Evolutionary conservation across 2,888 invertebrate species (phyloP).

Genomic region (Bugula neritina): DNA sequence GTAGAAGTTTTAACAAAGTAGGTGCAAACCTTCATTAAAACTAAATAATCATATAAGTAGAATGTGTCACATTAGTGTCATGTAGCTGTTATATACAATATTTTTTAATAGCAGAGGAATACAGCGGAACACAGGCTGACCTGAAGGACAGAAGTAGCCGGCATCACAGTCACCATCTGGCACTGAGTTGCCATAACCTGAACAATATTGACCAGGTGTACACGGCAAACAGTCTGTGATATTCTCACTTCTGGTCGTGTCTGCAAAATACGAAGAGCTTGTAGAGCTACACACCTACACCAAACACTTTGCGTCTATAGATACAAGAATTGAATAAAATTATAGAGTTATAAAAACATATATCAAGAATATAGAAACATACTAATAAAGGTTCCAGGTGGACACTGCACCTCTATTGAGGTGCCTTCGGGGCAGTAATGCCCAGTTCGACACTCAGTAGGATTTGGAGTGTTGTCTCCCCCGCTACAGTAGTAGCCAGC

Average conservation of each 20-base stretch:
- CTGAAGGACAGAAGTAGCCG: conserved; percentile 49
- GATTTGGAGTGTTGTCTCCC: conserved; percentile 32
- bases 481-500: conserved; percentile 42
- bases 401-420: conserved; percentile 36
- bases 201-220: conserved; percentile 45
- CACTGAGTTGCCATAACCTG: conserved; percentile 38
- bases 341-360: not conserved
- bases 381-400: conserved; percentile 43
- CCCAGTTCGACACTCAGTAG: conserved; percentile 34
- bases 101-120: too few relatives aligned
- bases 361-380: conserved; percentile 28
- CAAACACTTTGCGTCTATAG: too few relatives aligned
- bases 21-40: too few relatives aligned
- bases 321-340: not conserved
- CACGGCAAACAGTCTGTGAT: conserved; percentile 43
- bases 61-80: too few relatives aligned
- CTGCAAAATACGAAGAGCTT: too few relatives aligned
- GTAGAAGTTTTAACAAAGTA: too few relatives aligned
- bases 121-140: too few relatives aligned
- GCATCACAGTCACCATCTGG: conserved; percentile 41
- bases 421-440: conserved; percentile 45
- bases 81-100: too few relatives aligned
- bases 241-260: conserved; percentile 38
- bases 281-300: too few relatives aligned
- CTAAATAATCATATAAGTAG: too few relatives aligned